Conservation (phyloP, 2,888 invertebrate genomes). For the Drosophila subquinaria region DNA sequence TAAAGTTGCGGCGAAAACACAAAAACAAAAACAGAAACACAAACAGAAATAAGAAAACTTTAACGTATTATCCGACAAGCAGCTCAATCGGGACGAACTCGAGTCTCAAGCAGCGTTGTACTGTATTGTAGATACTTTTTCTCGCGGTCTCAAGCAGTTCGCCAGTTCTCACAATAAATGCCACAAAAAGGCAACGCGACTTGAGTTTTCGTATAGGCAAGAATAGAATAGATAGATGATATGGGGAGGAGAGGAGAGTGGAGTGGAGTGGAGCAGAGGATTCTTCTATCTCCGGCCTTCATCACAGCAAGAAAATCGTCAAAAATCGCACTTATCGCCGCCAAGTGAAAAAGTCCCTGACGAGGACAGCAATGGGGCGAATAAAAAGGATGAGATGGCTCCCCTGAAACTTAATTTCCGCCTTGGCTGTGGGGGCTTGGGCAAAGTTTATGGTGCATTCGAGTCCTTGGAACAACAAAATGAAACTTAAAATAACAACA, state of each 20-base stretch:
- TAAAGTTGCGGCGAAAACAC: constrained; percentile 59
- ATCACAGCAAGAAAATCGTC: constrained; percentile 74
- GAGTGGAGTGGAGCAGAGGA: constrained; percentile 9
- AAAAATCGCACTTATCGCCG: constrained; percentile 80
- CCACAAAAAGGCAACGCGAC: constrained; percentile 60
- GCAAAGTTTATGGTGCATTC: constrained; percentile 65
- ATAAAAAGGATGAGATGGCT: constrained; percentile 33
- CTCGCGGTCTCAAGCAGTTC: constrained; percentile 36
- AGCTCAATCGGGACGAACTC: constrained; percentile 30
- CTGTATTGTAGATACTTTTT: constrained; percentile 37
- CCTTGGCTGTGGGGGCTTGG: constrained; percentile 47
- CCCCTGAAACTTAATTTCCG: constrained; percentile 78
- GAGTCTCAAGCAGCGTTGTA: constrained; percentile 39
- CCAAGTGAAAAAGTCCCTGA: constrained; percentile 56
- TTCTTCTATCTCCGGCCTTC: constrained; percentile 53
- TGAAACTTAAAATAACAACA: constrained; percentile 82
- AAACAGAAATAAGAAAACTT: constrained; percentile 19
- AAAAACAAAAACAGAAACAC: constrained; percentile 28
- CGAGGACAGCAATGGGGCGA: constrained; percentile 12
- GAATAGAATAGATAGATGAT: neutral
- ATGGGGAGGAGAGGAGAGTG: neutral
- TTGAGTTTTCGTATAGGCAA: neutral
- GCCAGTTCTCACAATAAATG: constrained; percentile 66
- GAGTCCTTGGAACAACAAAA: constrained; percentile 80
- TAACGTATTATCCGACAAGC: constrained; percentile 21